Conservation (phyloP, 2,888 invertebrate species). For the Choristoneura rosaceana region DNA sequence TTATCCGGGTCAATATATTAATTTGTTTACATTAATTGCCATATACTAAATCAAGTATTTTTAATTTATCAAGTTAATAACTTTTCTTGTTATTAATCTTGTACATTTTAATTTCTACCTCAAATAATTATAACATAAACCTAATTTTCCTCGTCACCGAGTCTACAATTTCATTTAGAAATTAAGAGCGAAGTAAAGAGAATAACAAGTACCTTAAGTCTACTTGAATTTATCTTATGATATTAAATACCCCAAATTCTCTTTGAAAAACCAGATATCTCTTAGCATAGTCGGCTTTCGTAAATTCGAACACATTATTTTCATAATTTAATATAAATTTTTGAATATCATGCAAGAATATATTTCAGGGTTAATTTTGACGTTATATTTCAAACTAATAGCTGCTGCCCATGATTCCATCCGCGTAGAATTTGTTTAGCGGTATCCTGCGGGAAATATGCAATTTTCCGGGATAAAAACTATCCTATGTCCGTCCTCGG, state of each 20-base stretch:
- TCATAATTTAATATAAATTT: not conserved
- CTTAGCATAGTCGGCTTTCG: not conserved
- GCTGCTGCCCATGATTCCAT: too few species aligned
- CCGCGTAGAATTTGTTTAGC: too few species aligned
- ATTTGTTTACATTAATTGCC: not conserved
- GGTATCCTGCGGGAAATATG: too few species aligned
- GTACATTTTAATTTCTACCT: not conserved
- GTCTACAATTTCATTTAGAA: not conserved
- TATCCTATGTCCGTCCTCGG: too few species aligned
- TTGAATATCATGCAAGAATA: too few species aligned
- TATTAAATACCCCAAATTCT: constrained; percentile 6
- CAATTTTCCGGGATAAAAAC: too few species aligned
- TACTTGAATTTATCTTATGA: not conserved
- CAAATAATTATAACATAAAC: not conserved
- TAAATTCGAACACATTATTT: not conserved
- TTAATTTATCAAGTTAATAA: not conserved
- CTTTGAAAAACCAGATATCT: constrained; percentile 14
- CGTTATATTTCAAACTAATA: too few species aligned
- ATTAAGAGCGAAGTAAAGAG: not conserved
- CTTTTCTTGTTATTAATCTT: not conserved
- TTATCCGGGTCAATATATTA: too few species aligned
- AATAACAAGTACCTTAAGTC: not conserved
- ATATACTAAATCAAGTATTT: not conserved
- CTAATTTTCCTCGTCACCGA: not conserved
- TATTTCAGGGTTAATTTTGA: too few species aligned